phyloP scores from a whole-genome alignment of 2,888 invertebrate genomes.

The Athetis lepigone region DNA sequence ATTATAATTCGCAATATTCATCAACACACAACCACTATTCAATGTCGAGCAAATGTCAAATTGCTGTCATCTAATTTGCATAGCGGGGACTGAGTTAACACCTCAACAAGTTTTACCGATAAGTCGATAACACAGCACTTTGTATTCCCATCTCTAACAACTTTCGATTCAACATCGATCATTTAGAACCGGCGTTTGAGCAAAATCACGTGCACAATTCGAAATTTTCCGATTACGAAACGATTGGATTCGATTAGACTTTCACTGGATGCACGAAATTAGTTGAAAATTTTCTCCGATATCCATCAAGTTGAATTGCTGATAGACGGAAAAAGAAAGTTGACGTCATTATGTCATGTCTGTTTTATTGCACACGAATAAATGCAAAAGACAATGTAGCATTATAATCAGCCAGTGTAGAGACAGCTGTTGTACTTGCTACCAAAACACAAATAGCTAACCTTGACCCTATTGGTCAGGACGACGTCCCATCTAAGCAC shows the following conservation, averaged over 20 bases:
- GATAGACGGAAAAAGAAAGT: constrained; percentile 51
- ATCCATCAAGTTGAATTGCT: constrained; percentile 47
- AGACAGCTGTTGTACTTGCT: background rate
- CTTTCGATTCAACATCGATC: constrained; percentile 53
- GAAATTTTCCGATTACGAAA: constrained; percentile 57
- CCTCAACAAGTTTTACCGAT: constrained; percentile 39
- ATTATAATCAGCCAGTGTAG: background rate
- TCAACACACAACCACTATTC: constrained; percentile 15
- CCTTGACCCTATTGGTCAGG: too few species aligned
- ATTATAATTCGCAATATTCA: constrained; percentile 32
- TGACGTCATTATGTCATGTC: constrained; percentile 39
- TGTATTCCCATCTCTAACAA: constrained; percentile 43
- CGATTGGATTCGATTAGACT: constrained; percentile 59
- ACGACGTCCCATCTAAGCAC: too few species aligned
- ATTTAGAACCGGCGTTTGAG: constrained; percentile 42
- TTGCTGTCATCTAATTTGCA: constrained; percentile 37
- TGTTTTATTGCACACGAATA: constrained; percentile 31
- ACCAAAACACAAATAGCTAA: background rate
- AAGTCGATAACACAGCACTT: constrained; percentile 26
- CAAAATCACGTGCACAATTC: constrained; percentile 55
- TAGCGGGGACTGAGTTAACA: constrained; percentile 19
- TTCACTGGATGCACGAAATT: constrained; percentile 56
- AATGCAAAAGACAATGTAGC: constrained; percentile 1
- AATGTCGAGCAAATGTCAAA: constrained; percentile 35
- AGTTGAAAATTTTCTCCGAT: constrained; percentile 55